Base-by-base conservation (phyloP, 2,797 vertebrate species). In the Mus minutoides region DNA sequence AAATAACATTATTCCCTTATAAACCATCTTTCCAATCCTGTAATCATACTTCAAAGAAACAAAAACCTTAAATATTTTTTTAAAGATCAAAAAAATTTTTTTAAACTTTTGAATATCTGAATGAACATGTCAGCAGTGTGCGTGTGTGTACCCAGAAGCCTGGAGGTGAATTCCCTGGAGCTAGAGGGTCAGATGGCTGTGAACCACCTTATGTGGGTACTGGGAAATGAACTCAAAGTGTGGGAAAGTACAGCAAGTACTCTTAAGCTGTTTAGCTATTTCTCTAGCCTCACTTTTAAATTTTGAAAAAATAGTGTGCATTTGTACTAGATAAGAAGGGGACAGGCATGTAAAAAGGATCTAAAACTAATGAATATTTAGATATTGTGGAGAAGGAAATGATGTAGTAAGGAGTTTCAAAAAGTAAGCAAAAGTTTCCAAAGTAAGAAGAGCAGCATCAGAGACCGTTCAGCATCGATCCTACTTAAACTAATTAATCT, bases 31-130 rank as follows among this genome's bases (percentile, higher is more conserved):
- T 82, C 56, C 12, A 84, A 60, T 31, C 16, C 58, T 84, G 58
- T 84, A 58, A 40, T 26, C 19, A 71, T 77, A 88, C 16, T 85
- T 91, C 22, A 67, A 91, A 49, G 60, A 31, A 82, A 90, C 8
- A 89, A 49, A 7, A 82, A 93, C 78, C 31, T 88, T 84, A 84
- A 93, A 56, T 94, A 76, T 4, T 12, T 46, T 82, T 62, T 82
- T 82, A 82, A 82, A 56, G 52, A 80, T 79, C 6, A 71, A 71
- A 69, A 69, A n/a, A 69, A 77, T 0, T 54, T 52, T 0, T 54
- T 52, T 79, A 14, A 80, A 60, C 56, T 83, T 40, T 13, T 80
- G 52, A 37, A 19, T 37, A 82, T 82, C 37, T 60, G 14, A 40
- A 83, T 58, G 37, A 60, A 12, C 79, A 60, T 40, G 54, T 58